Conservation (phyloP, 2,797 vertebrate species). For the Helicolenus hilgendorfi region DNA sequence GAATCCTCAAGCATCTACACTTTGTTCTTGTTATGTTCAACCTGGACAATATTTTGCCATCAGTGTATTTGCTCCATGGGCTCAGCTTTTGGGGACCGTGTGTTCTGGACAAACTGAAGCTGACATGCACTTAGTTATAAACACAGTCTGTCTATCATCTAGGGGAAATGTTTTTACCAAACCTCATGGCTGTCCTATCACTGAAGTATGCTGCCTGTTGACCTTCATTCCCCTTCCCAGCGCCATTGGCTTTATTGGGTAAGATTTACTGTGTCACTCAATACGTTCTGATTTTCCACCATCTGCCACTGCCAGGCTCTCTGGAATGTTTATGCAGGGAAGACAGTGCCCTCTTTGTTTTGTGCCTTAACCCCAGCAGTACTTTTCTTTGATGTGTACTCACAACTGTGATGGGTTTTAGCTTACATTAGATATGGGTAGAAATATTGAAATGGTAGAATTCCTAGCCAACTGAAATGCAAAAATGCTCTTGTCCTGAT, state of each 20-base stretch:
- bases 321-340: constrained; percentile 14
- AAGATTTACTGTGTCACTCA: constrained; percentile 35
- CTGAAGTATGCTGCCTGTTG: not conserved
- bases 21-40: not conserved
- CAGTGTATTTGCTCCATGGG: not conserved
- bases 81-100: not conserved
- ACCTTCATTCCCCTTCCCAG: constrained; percentile 25
- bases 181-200: not conserved
- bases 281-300: constrained; percentile 38
- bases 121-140: not conserved
- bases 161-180: not conserved
- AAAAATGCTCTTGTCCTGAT: not conserved
- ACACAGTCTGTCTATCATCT: not conserved
- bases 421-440: not conserved
- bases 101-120: not conserved
- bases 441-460: not conserved
- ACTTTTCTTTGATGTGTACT: not conserved
- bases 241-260: not conserved
- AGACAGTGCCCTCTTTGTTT: not conserved
- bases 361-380: not conserved
- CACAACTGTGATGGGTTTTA: not conserved
- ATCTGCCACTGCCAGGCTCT: constrained; percentile 43
- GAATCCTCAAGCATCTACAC: not conserved
- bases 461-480: not conserved
- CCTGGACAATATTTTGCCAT: not conserved